Base-by-base conservation (phyloP, 2,113 vertebrate species). In the Vulpes vulpes region DNA sequence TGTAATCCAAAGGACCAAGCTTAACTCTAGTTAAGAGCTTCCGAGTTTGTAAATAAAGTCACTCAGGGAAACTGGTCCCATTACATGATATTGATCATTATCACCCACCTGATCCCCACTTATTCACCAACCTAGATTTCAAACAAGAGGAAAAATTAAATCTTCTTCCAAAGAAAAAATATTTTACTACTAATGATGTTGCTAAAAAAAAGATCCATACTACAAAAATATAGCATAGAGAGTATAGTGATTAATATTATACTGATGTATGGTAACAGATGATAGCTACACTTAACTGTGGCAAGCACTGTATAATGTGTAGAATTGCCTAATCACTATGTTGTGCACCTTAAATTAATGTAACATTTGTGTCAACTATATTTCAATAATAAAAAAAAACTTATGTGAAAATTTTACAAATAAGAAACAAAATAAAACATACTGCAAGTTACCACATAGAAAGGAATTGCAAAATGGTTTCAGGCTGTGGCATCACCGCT, bases 101-200 rank as follows among this genome's bases (percentile, higher is more conserved):
- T 35, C 38, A 87, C 19, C 10, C 43, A 92, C 65, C 78, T 82
- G 23, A 59, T 79, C 55, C 38, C 57, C 19, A 38, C 1, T 79
- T 32, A 57, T 25, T 38, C 71, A 78, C 49, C 57, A 35, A 81
- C 51, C 12, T 74, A 57, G 20, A 69, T 87, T 80, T 17, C 49
- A 94, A 93, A 67, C 4, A 3, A 53, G 32, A 30, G 49, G 53
- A 74, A 83, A 51, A 65, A 84, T 74, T 19, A 20, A 62, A 62
- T 65, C 23, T 94, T 1, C 25, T 92, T 27, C 82, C 53, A 71
- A 59, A 87, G 49, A 55, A 95, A 95, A 96, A 92, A 51, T 19
- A 2, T 84, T 55, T 92, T 59, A 55, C 38, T 20, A 43, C 22
- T 53, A 43, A 22, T 55, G 32, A 89, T 19, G 9, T 64, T 60